Conservation (phyloP, 1,140 invertebrate genomes). For the Drosophila lini region DNA sequence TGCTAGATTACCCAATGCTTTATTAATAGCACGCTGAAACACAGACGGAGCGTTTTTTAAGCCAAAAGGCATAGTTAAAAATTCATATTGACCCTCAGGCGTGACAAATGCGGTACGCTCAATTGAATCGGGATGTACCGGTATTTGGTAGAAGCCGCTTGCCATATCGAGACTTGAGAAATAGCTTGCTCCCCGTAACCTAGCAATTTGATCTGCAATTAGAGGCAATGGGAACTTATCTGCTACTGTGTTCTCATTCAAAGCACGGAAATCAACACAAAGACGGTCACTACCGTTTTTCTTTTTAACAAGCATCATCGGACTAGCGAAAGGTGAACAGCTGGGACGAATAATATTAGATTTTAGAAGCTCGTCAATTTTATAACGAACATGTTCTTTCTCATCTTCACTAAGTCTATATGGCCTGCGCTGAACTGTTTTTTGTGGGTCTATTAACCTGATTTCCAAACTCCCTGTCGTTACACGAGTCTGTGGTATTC, state of each 20-base stretch:
- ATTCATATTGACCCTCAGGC: too few species aligned
- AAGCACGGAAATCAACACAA: conserved; percentile 2
- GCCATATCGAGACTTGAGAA: conserved; percentile 10
- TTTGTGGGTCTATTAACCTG: conserved; percentile 8
- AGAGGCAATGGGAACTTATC: conserved; percentile 10
- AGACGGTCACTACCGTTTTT: conserved; percentile 6
- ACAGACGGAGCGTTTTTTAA: conserved; percentile 2
- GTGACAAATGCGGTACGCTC: too few species aligned
- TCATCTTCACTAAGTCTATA: conserved; percentile 21
- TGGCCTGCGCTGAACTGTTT: conserved; percentile 6
- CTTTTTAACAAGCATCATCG: conserved; percentile 6
- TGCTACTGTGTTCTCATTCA: conserved; percentile 6
- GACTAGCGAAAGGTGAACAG: conserved; percentile 11
- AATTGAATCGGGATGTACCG: too few species aligned
- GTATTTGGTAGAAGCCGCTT: not conserved
- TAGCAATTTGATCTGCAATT: conserved; percentile 10
- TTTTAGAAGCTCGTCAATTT: conserved; percentile 8
- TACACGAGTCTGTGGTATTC: conserved; percentile 6
- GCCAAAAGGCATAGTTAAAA: not conserved
- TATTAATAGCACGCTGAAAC: not conserved
- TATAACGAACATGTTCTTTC: conserved; percentile 1
- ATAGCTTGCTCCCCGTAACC: conserved; percentile 5
- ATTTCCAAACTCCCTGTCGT: conserved; percentile 11
- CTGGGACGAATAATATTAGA: conserved; percentile 13
- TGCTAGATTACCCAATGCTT: not conserved